Evolutionary conservation across 2,888 invertebrate genomes (phyloP).

Genomic region (Antitype chi): DNA sequence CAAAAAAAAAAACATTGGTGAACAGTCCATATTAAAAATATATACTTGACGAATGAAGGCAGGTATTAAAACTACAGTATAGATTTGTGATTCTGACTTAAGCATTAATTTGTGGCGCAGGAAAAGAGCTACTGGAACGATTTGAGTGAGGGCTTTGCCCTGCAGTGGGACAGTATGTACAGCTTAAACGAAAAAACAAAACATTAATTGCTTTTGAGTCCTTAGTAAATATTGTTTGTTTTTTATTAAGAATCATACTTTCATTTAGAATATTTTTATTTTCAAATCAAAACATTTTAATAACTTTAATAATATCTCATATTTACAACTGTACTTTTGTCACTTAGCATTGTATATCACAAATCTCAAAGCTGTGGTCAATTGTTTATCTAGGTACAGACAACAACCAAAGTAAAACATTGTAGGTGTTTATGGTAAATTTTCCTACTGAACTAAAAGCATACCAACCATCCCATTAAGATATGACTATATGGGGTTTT

Average conservation of each 20-base stretch:
- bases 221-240: background rate
- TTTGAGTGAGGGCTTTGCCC: background rate
- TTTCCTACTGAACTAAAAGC: constrained; percentile 2
- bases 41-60: background rate
- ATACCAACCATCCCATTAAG: background rate
- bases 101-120: background rate
- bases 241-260: background rate
- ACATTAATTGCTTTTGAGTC: background rate
- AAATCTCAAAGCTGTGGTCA: background rate
- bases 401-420: background rate
- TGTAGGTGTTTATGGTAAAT: background rate
- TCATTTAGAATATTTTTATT: background rate
- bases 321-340: background rate
- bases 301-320: background rate
- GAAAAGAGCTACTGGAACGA: background rate
- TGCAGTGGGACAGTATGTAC: background rate
- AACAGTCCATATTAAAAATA: background rate
- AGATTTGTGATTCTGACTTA: background rate
- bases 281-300: background rate
- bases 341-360: background rate
- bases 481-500: background rate
- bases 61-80: background rate
- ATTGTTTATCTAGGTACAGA: background rate
- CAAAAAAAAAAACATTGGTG: background rate
- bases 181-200: background rate